Conservation (phyloP, 2,888 invertebrate genomes). For the Oscheius sp. region DNA sequence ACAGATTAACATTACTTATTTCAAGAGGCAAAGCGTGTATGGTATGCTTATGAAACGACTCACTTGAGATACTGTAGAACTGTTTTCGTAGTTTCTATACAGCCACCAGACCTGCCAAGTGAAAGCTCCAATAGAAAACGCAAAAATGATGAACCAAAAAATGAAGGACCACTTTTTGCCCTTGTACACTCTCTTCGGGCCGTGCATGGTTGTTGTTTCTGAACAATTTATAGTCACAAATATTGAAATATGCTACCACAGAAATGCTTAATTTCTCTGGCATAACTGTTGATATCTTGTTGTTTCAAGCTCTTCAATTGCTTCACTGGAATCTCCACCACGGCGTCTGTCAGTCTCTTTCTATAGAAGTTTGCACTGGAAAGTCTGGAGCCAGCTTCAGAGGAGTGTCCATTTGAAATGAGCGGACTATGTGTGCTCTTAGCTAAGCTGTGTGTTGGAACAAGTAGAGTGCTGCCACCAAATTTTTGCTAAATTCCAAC, state of each 20-base stretch:
- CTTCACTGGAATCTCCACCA: constrained; percentile 10
- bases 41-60: too few relatives aligned
- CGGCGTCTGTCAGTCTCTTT: constrained; percentile 8
- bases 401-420: neutral
- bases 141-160: constrained; percentile 33
- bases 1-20: too few relatives aligned
- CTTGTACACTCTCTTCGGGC: constrained; percentile 29
- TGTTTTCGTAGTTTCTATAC: neutral
- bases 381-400: constrained; percentile 12
- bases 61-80: constrained; percentile 35
- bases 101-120: constrained; percentile 20
- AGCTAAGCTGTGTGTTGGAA: neutral
- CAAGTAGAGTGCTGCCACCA: neutral
- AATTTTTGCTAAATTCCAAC: neutral
- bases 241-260: constrained; percentile 7
- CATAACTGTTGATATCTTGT: constrained; percentile 23
- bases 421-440: neutral
- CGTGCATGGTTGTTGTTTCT: constrained; percentile 40
- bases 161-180: constrained; percentile 22
- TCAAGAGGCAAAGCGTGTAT: too few relatives aligned
- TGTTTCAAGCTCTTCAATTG: constrained; percentile 23
- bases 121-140: constrained; percentile 5
- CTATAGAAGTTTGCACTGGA: constrained; percentile 17
- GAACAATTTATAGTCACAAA: neutral
- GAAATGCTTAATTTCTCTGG: constrained; percentile 31